Base-by-base conservation (phyloP, 2,888 invertebrate species). In the Ditylenchus weischeri region DNA sequence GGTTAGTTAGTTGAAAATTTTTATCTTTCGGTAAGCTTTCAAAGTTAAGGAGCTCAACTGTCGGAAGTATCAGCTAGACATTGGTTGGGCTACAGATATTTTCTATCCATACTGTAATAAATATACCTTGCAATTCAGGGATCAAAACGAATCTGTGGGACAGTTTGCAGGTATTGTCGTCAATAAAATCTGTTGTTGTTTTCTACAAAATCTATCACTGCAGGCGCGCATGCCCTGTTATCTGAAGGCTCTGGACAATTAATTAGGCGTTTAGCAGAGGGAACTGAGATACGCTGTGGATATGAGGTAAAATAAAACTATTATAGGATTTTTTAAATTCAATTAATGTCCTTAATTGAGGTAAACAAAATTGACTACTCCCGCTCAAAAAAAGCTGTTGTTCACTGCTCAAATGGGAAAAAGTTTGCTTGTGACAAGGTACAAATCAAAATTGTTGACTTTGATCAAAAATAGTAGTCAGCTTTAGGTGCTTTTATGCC, bases 121-220 rank as follows among this genome's bases (percentile, higher is more conserved):
- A 57, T 57, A 6, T n/a, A 1, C 6, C 6, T 23, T 59, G 23
- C 23, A 29, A 19, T 47, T 47, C 48, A 62, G 21, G 48, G 48
- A 47, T 62, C 86, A 86, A 74, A 86, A 86, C 70, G 86, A 86
- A 69, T 79, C 80, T 15, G 83, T 83, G 70, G 84, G 84, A 43
- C 86, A 86, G 75, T 86, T 86, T 76, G 82, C 83, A 2, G 43
- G 43, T 43, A 43, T 13, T 43, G 8, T 43, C 8, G 2, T 43
- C 8, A 2, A 43, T 43, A 43, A 8, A 43, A 8, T 15, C 8
- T 3, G 8, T 43, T 6, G 43, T 43, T 43, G 38, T 43, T 43
- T 43, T 43, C 8, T 43, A 13, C 43, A 10, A 43, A 6, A 43
- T 43, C 15, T 43, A 8, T 43, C 15, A 13, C 2, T 43, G 1